Conservation (phyloP, 1,140 invertebrate genomes). For the Ceratoteleas bidentatus region DNA sequence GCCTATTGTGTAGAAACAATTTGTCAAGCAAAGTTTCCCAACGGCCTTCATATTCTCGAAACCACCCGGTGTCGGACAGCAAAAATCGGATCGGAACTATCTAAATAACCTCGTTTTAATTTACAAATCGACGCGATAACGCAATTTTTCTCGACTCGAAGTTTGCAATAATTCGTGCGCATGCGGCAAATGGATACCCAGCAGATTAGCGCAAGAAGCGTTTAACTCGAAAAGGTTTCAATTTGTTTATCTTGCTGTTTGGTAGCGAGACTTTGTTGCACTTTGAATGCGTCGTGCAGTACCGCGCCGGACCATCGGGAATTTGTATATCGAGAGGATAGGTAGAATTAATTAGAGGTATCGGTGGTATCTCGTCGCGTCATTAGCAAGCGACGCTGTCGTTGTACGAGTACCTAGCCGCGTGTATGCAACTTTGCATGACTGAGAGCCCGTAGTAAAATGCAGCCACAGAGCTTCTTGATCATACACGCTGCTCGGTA, state of each 20-base stretch:
- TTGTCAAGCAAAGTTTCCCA: too few species aligned
- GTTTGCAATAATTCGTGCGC: slow-evolving; percentile 37
- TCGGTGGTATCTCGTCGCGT: slow-evolving; percentile 73
- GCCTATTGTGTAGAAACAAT: too few species aligned
- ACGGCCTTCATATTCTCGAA: not conserved
- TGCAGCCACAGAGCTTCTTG: slow-evolving; percentile 49
- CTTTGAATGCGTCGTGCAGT: slow-evolving; percentile 61
- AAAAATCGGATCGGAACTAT: not conserved
- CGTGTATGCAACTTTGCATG: slow-evolving; percentile 67
- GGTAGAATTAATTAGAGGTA: slow-evolving; percentile 75
- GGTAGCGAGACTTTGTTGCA: slow-evolving; percentile 61
- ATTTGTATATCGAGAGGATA: slow-evolving; percentile 73
- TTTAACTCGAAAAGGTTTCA: slow-evolving; percentile 56
- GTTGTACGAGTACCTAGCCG: slow-evolving; percentile 63
- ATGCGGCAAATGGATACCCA: slow-evolving; percentile 37
- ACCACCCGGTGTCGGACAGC: not conserved
- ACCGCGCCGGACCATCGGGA: slow-evolving; percentile 63
- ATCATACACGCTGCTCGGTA: slow-evolving; percentile 41
- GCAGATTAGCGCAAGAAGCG: slow-evolving; percentile 47
- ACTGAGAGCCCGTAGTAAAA: slow-evolving; percentile 64
- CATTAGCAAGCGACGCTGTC: slow-evolving; percentile 72
- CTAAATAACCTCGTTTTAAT: slow-evolving; percentile 8
- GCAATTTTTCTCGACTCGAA: slow-evolving; percentile 20
- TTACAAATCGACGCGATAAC: slow-evolving; percentile 29
- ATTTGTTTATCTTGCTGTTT: slow-evolving; percentile 62